Base-by-base conservation (phyloP, 2,797 vertebrate species). In the Dipus sagitta region DNA sequence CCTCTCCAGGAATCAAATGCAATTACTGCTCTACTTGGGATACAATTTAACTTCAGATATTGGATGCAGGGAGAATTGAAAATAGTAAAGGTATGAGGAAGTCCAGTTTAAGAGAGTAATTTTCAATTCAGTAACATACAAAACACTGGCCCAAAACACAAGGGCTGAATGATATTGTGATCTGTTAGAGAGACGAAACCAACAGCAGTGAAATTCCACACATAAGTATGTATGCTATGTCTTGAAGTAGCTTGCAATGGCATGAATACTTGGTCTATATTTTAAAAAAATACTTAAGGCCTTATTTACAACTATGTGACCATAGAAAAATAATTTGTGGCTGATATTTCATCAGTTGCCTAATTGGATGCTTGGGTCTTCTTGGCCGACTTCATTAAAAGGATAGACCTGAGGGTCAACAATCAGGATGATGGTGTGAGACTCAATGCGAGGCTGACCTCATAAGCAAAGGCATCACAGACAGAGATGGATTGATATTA, bases 1-100 rank as follows among this genome's bases (percentile, higher is more conserved):
- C 83, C 32, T 71, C 80, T 94, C n/a, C 30, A 94, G 93, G 83
- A 85, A 94, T 88, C 64, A 86, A 79, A 96, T 85, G 82, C 68
- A 96, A 95, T 97, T 92, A 93, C 71, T 21, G n/a, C 52, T 80
- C 76, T 92, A 67, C 52, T 86, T 82, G 70, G 68, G 70, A 34
- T 88, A 84, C 68, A 78, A 78, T 94, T 91, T 86, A 92, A 92
- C 87, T 92, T 81, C 76, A 74, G 26, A n/a, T 79, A 91, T 18
- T 75, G 47, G 89, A 88, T 54, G 8, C 64, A 90, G 72, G 76
- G 62, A 88, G 32, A 92, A 92, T 84, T 70, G 71, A 7, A 47
- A 75, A 93, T 10, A 64, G 28, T 58, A 77, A 92, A 91, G 23
- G 62, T 18, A 72, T 15, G n/a, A 91, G 54, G 14, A 86, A 38